phyloP scores from a whole-genome alignment of 2,888 invertebrate species.

The Leucophenga maculata region DNA sequence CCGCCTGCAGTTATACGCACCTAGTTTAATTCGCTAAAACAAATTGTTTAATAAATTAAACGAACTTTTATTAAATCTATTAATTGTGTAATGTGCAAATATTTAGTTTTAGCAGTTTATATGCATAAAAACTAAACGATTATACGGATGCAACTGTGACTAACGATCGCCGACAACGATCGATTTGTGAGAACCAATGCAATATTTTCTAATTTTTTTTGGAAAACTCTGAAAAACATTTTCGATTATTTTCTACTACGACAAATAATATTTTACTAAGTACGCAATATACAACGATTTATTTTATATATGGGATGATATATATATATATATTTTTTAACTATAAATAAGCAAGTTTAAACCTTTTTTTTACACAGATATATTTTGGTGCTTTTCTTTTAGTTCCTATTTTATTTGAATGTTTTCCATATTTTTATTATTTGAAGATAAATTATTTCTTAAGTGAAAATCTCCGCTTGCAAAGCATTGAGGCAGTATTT shows the following conservation, averaged over 20 bases:
- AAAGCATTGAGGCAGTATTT: slow-evolving; percentile 64
- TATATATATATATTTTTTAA: background rate
- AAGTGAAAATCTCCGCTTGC: slow-evolving; percentile 57
- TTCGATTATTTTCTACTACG: slow-evolving; percentile 46
- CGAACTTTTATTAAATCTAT: background rate
- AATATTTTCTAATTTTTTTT: slow-evolving; percentile 46
- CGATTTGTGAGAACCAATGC: slow-evolving; percentile 53
- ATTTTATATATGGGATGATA: background rate
- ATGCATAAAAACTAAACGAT: background rate
- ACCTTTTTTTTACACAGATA: slow-evolving; percentile 9
- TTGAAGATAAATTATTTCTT: slow-evolving; percentile 51
- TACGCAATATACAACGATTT: slow-evolving; percentile 25
- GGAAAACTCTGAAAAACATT: slow-evolving; percentile 4
- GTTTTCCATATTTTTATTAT: slow-evolving; percentile 31
- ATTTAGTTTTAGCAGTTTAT: background rate
- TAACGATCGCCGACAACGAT: slow-evolving; percentile 29
- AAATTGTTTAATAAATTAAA: background rate
- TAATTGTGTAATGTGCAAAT: background rate
- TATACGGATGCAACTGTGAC: slow-evolving; percentile 42
- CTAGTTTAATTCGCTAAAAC: slow-evolving; percentile 33
- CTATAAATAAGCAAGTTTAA: slow-evolving; percentile 15
- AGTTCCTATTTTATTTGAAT: slow-evolving; percentile 55
- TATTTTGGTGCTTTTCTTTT: slow-evolving; percentile 65
- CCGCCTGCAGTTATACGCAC: slow-evolving; percentile 49
- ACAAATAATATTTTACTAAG: slow-evolving; percentile 29